phyloP scores from a whole-genome alignment of 2,888 invertebrate genomes.

The Synergus japonicus region DNA sequence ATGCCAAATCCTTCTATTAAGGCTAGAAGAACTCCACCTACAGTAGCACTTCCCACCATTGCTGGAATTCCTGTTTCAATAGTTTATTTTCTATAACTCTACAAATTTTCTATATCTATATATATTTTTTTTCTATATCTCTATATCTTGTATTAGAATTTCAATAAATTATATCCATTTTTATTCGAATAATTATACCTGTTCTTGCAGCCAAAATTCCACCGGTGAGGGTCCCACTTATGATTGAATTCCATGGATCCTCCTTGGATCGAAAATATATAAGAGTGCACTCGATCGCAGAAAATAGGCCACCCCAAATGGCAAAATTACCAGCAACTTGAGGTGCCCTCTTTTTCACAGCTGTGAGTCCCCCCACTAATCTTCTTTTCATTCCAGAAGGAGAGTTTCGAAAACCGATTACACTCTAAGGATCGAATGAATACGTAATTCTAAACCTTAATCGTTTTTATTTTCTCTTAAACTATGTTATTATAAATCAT shows the following conservation, averaged over 20 bases:
- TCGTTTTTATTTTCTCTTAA: conserved; percentile 7
- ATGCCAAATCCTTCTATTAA: conserved; percentile 98
- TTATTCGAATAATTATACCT: conserved; percentile 79
- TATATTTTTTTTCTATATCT: too few relatives aligned
- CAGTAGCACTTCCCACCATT: conserved; percentile 95
- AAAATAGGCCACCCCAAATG: conserved; percentile 98
- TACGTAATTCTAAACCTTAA: conserved; percentile 21
- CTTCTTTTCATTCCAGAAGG: conserved; percentile 88
- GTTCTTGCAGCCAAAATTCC: conserved; percentile 95
- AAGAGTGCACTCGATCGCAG: conserved; percentile 95
- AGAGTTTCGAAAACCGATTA: conserved; percentile 97
- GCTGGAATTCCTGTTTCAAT: conserved; percentile 78
- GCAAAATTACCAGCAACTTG: conserved; percentile 97
- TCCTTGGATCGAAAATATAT: conserved; percentile 94
- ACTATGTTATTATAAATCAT: background rate
- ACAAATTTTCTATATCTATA: background rate
- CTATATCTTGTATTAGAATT: background rate
- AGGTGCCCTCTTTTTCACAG: conserved; percentile 90
- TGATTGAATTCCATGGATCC: conserved; percentile 96
- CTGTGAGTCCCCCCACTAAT: conserved; percentile 86
- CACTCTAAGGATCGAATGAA: conserved; percentile 80
- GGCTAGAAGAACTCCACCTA: conserved; percentile 94
- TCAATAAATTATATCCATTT: background rate
- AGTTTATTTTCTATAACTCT: background rate
- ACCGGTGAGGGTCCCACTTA: conserved; percentile 95